Evolutionary conservation across 1,140 invertebrate species (phyloP).

Genomic region (Pachyrhynchus sulphureomaculatus): DNA sequence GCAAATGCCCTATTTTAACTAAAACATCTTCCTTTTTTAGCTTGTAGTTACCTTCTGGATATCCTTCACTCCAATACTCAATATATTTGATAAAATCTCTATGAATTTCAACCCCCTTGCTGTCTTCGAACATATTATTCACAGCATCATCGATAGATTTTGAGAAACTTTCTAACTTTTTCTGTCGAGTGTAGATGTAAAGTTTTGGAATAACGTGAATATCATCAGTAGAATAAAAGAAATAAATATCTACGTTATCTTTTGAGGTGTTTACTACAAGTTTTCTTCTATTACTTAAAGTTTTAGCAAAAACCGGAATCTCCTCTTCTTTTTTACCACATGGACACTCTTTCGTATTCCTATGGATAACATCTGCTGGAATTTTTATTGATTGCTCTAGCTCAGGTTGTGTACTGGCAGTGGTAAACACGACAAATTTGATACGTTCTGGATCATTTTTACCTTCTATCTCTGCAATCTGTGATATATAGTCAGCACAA

Average conservation of each 20-base stretch:
- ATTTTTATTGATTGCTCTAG: background rate
- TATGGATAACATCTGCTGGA: background rate
- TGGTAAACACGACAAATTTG: constrained; percentile 2
- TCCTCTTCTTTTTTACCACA: background rate
- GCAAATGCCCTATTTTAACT: background rate
- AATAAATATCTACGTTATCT: background rate
- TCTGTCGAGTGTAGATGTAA: background rate
- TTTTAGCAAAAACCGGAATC: background rate
- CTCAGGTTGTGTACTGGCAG: background rate
- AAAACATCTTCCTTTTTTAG: constrained; percentile 6
- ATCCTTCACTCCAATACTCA: background rate
- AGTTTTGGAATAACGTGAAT: background rate
- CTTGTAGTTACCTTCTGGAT: background rate
- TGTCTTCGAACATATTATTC: background rate
- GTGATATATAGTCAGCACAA: background rate
- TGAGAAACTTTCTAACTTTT: background rate
- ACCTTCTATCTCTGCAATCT: background rate
- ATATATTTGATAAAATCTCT: background rate
- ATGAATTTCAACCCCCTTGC: background rate
- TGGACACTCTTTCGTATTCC: background rate
- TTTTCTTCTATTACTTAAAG: background rate
- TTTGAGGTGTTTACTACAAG: background rate
- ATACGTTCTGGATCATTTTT: background rate
- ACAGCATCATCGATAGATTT: background rate
- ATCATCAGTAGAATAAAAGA: background rate